phyloP scores from a whole-genome alignment of 2,113 vertebrate species.

The Nematolebias whitei region DNA sequence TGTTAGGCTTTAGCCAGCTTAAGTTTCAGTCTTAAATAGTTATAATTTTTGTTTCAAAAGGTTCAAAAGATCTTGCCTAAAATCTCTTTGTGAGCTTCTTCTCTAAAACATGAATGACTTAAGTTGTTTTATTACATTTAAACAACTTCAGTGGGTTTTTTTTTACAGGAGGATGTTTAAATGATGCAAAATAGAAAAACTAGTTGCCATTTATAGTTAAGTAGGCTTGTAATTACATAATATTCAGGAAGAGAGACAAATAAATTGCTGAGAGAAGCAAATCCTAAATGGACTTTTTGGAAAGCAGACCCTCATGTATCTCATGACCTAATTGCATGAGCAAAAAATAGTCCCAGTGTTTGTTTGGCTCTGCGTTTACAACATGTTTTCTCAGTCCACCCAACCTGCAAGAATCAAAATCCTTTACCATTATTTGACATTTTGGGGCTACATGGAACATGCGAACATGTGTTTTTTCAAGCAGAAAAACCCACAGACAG shows the following conservation, averaged over 20 bases:
- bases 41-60: no score
- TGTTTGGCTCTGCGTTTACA: constrained; percentile 32
- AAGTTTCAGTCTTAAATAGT: no score
- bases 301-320: constrained; percentile 31
- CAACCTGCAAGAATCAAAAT: constrained; percentile 25
- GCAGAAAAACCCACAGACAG: constrained; percentile 6
- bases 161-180: constrained; percentile 5
- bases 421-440: constrained; percentile 33
- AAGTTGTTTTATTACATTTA: background rate
- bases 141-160: background rate
- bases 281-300: constrained; percentile 46
- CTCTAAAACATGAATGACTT: no score
- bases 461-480: constrained; percentile 30
- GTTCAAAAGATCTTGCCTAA: no score
- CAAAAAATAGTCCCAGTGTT: constrained; percentile 46
- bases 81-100: no score
- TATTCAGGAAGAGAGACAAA: constrained; percentile 13
- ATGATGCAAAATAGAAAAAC: constrained; percentile 1
- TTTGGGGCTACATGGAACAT: constrained; percentile 39
- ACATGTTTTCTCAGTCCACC: constrained; percentile 14
- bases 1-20: no score
- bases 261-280: constrained; percentile 2
- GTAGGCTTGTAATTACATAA: constrained; percentile 12
- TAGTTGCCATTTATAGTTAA: constrained; percentile 5
- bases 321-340: constrained; percentile 53